These are phyloP conservation scores for Sericinus montela DNA, from an alignment of 2,888 invertebrate genomes.

Conservation along the genomic window DNA sequence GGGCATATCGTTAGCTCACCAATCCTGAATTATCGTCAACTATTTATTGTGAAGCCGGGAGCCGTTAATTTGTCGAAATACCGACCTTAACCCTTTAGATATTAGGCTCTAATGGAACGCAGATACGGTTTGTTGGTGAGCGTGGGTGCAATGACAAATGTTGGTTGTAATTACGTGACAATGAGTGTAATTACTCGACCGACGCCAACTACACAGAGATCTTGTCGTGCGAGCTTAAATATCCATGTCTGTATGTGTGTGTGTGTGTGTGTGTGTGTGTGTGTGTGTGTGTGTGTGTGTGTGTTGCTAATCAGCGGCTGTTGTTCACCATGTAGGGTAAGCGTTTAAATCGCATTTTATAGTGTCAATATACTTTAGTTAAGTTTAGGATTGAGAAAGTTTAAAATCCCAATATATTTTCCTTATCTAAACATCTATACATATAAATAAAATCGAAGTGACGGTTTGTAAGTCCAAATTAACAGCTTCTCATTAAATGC, in stretches of 20 bases:
- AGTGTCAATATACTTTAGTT: conserved; percentile 5
- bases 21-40: conserved; percentile 17
- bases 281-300: conserved; percentile 34
- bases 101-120: conserved; percentile 34
- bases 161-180: conserved; percentile 70
- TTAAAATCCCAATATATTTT: no score
- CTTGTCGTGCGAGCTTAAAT: conserved; percentile 11
- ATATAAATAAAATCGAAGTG: no score
- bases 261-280: conserved; percentile 30
- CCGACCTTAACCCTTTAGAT: conserved; percentile 28
- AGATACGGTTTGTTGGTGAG: conserved; percentile 32
- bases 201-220: conserved; percentile 37
- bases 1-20: conserved; percentile 23
- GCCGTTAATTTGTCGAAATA: conserved; percentile 23
- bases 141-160: conserved; percentile 69
- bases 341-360: conserved; percentile 33
- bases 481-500: no score
- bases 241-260: background rate
- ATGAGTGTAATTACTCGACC: conserved; percentile 66
- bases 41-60: conserved; percentile 9
- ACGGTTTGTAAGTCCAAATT: no score
- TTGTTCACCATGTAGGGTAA: conserved; percentile 39
- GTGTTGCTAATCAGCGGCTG: conserved; percentile 61
- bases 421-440: no score
- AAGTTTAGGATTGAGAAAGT: background rate